Evolutionary conservation across 2,113 vertebrate species (phyloP).

Genomic region (Dipodomys ordii): DNA sequence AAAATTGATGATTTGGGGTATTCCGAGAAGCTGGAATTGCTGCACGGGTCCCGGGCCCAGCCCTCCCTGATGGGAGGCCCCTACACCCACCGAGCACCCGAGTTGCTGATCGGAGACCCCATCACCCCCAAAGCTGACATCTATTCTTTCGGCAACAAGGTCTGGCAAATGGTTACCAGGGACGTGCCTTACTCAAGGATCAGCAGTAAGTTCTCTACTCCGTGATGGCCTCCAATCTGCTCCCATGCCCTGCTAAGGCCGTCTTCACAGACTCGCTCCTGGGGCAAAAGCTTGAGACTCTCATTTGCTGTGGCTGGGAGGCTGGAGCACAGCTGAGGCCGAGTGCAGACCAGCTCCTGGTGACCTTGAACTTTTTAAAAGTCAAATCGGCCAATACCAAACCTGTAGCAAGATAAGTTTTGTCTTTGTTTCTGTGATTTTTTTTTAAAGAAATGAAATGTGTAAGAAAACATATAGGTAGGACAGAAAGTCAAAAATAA

Average conservation of each 20-base stretch:
- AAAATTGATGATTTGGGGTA: slow-evolving; percentile 97
- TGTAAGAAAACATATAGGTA: slow-evolving; percentile 7
- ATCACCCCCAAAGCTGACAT: slow-evolving; percentile 91
- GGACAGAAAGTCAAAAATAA: slow-evolving; percentile 76
- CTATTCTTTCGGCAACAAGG: slow-evolving; percentile 94
- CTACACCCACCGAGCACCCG: slow-evolving; percentile 86
- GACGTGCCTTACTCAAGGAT: slow-evolving; percentile 91
- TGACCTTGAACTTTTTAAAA: slow-evolving; percentile 73
- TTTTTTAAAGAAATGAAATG: slow-evolving; percentile 34
- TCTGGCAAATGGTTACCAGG: slow-evolving; percentile 93
- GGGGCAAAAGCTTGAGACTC: slow-evolving; percentile 57
- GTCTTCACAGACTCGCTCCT: slow-evolving; percentile 70
- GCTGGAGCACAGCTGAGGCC: slow-evolving; percentile 80
- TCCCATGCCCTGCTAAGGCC: slow-evolving; percentile 70
- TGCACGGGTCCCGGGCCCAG: slow-evolving; percentile 6
- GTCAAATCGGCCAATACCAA: not conserved
- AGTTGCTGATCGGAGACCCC: slow-evolving; percentile 92
- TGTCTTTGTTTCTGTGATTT: not conserved
- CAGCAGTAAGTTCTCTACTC: slow-evolving; percentile 93
- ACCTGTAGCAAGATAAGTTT: rapidly evolving
- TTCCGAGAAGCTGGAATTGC: slow-evolving; percentile 91
- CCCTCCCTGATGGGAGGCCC: too few species aligned
- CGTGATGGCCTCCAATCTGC: slow-evolving; percentile 90
- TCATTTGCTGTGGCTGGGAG: slow-evolving; percentile 89
- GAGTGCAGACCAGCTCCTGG: slow-evolving; percentile 85